These are phyloP conservation scores for Pogonocichla stellata DNA, from an alignment of 2,113 vertebrate genomes.

Conservation along the genomic window DNA sequence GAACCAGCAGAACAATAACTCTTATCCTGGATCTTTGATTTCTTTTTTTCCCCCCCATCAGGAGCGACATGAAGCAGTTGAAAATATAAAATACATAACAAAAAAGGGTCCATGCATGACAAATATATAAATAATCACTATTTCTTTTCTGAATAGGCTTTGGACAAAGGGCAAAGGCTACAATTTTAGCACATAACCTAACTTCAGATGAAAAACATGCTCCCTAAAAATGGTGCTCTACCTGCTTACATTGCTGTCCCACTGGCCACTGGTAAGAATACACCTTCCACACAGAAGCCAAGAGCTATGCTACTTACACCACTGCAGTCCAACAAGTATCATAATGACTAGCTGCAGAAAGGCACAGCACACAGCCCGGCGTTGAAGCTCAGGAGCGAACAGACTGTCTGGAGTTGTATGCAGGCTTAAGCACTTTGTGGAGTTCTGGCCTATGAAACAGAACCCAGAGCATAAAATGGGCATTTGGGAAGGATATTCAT, in stretches of 20 bases:
- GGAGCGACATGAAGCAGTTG: not conserved
- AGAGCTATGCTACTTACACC: rapidly evolving
- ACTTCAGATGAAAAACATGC: not conserved
- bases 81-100: not conserved
- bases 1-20: not conserved
- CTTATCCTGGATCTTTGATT: not conserved
- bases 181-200: not conserved
- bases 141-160: not conserved
- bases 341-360: not conserved
- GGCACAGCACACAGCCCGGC: not conserved
- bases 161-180: not conserved
- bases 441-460: not conserved
- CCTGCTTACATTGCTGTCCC: not conserved
- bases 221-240: not conserved
- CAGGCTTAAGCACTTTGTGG: not conserved
- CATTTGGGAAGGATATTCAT: not conserved
- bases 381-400: not conserved
- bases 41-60: not conserved
- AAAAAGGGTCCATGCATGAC: not conserved
- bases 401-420: not conserved
- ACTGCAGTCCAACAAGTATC: not conserved
- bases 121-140: not conserved
- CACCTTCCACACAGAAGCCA: not conserved
- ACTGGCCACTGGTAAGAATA: not conserved
- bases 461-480: not conserved